phyloP scores from a whole-genome alignment of 2,888 invertebrate species.

The Tenthredo livida region DNA sequence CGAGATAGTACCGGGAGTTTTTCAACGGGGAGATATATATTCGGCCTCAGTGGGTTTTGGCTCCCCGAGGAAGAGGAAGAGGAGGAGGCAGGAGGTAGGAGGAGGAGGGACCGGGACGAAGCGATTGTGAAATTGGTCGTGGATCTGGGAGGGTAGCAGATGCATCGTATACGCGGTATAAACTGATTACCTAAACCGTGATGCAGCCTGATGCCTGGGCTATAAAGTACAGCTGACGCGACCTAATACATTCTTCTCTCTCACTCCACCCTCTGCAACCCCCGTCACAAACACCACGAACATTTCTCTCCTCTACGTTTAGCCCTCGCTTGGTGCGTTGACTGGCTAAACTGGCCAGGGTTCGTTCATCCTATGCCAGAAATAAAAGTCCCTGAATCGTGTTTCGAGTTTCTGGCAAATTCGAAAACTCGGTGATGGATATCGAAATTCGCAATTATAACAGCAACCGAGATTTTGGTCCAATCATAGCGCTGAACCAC shows the following conservation, averaged over 20 bases:
- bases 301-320: constrained; percentile 30
- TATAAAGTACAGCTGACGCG: constrained; percentile 76
- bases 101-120: not conserved
- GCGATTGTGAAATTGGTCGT: constrained; percentile 49
- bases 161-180: constrained; percentile 68
- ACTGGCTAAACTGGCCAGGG: not conserved
- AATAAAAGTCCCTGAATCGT: not conserved
- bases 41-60: not conserved
- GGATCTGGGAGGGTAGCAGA: constrained; percentile 62
- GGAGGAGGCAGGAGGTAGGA: too few species aligned
- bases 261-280: constrained; percentile 50
- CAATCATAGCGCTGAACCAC: too few species aligned
- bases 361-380: not conserved
- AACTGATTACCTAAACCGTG: constrained; percentile 70
- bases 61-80: not conserved
- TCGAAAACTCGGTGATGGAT: too few species aligned
- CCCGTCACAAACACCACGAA: constrained; percentile 49
- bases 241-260: constrained; percentile 70
- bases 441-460: too few species aligned
- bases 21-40: not conserved
- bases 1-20: not conserved
- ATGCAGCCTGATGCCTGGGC: constrained; percentile 69
- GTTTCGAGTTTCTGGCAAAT: not conserved
- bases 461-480: too few species aligned
- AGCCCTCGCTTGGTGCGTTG: constrained; percentile 15